Conservation (phyloP, 2,888 invertebrate genomes). For the Acanthosepion lycidas region DNA sequence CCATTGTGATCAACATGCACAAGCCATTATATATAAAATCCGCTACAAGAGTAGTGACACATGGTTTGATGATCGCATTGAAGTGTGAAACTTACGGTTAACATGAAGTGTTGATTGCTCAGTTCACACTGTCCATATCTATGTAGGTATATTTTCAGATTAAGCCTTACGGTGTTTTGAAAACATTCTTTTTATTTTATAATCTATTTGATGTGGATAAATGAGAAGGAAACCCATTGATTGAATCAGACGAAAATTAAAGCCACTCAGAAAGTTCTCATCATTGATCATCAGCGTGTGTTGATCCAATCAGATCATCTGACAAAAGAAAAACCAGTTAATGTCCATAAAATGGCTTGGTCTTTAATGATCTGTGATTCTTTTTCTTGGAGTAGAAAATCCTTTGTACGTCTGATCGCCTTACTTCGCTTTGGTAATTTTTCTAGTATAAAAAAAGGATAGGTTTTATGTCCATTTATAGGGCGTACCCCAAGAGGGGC, state of each 20-base stretch:
- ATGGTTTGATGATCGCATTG: no score
- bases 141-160: not conserved
- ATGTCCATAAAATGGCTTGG: not conserved
- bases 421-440: not conserved
- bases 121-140: no score
- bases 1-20: no score
- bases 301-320: not conserved
- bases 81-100: no score
- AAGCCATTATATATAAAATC: no score
- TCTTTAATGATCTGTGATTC: not conserved
- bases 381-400: not conserved
- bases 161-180: not conserved
- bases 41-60: no score
- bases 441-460: not conserved
- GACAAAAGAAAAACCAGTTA: not conserved
- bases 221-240: not conserved
- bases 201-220: not conserved
- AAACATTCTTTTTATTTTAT: not conserved
- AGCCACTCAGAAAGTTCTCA: not conserved
- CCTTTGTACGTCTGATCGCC: not conserved
- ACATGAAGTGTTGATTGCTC: no score
- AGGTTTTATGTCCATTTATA: not conserved
- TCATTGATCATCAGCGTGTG: not conserved
- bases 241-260: not conserved
- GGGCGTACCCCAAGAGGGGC: not conserved